Base-by-base conservation (phyloP, 2,113 vertebrate genomes). In the Clarias gariepinus region DNA sequence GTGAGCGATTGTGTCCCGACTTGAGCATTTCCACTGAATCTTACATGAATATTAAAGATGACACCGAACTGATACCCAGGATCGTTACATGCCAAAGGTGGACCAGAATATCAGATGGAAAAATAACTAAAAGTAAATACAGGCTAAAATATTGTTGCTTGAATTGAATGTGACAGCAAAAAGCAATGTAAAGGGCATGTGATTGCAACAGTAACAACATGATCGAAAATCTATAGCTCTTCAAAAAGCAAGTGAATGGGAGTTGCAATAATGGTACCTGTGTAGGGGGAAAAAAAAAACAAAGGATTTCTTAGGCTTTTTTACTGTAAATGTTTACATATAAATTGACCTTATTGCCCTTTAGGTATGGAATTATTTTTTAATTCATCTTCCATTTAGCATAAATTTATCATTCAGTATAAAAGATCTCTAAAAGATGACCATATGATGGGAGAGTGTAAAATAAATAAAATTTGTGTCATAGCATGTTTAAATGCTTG, bases 21-120 rank as follows among this genome's bases (percentile, higher is more conserved):
- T 86, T 68, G 18, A 66, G 61, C 69, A 64, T 86, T 78, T 60
- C n/a, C 53, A 53, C 64, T 78, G 18, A 25, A 18, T 69, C 55
- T 81, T 47, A 36, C 82, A 85, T 28, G 82, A 76, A 80, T 87
- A 57, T 69, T 12, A 30, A 55, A n/a, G 61, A 79, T 68, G n/a
- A 79, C 6, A 58, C 7, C 0, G 10, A 33, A 58, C 16, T 33
- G 55, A 57, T 28, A 57, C 2, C n/a, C 47, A 28, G 6, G 55
- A 57, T 33, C 9, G 18, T 4, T 28, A 55, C 52, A 1, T 9
- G 9, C 55, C 33, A 28, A 79, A 52, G 41, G 73, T 52, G 3
- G 41, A 52, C 53, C 12, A 52, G 36, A 47, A 74, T 74, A 74
- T 47, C 19, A n/a, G 66, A 33, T 6, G 15, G 19, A 2, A 28